Base-by-base conservation (phyloP, 2,888 invertebrate genomes). In the Dolichopus griseipennis region DNA sequence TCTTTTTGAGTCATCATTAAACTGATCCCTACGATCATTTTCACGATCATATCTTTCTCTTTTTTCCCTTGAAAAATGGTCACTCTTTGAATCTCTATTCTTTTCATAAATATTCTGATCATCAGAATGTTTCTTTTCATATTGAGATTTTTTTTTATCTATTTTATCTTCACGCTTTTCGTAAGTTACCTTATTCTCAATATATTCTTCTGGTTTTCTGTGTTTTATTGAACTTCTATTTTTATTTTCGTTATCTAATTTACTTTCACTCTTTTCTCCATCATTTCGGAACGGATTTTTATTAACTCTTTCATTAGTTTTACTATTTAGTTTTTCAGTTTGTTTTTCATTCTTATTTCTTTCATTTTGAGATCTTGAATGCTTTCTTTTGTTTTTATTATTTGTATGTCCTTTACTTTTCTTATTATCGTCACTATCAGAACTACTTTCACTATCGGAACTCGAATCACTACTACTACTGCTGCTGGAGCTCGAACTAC, bases 401-500 rank as follows among this genome's bases (percentile, higher is more conserved):
- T 9, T 41, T 7, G 10, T 10, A 27, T 68, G 69, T 20, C 68
- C 70, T 72, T 69, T 65, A 69, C 65, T 33, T 73, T 21, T 72
- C 10, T 70, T 69, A 64, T 70, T 71, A 22, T 65, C 67, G 66
- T 71, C 70, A 41, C 69, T 68, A 8, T 71, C 70, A 20, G 68
- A 68, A 3, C 65, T 67, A 10, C 52, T 68, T 10, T 61, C 61
- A 20, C 33, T 69, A 52, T 37, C 65, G 1, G 69, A 67, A 8
- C 65, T 67, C 12, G 65, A 68, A 10, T 65, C 43, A 65, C 61
- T 22, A 64, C 69, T 71, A 64, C 67, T 72, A 20, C 68, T 68
- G 66, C 73, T 73, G 64, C 67, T 69, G 33, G 68, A 70, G 69
- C 10, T 73, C 72, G 64, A 72, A 75, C 20, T 73, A 75, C 12